Evolutionary conservation across 1,140 invertebrate genomes (phyloP).

Genomic region (Zophobas atratus): DNA sequence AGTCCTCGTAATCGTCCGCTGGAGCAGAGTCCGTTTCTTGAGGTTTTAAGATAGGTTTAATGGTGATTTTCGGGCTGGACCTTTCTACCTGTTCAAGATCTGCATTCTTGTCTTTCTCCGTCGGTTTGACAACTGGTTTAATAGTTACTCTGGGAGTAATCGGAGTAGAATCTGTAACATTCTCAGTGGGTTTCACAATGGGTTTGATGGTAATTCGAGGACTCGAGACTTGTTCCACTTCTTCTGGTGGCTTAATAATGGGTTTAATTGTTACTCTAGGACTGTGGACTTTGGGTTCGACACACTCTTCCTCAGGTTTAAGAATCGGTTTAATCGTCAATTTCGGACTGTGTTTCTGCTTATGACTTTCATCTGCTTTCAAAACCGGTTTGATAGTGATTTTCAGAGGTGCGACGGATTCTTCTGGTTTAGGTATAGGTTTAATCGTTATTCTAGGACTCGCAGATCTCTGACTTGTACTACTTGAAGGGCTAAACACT

Average conservation of each 20-base stretch:
- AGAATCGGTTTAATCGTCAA: constrained; percentile 62
- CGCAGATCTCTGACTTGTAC: constrained; percentile 50
- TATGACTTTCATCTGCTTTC: constrained; percentile 58
- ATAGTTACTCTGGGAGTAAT: constrained; percentile 65
- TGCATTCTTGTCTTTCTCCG: constrained; percentile 42
- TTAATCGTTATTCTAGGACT: constrained; percentile 66
- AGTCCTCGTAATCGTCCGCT: constrained; percentile 58
- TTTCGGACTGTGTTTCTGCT: constrained; percentile 63
- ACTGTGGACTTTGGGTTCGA: constrained; percentile 50
- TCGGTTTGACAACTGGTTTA: constrained; percentile 64
- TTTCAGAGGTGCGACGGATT: constrained; percentile 60
- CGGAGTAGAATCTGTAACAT: background rate
- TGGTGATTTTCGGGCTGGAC: constrained; percentile 52
- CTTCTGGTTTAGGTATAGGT: constrained; percentile 62
- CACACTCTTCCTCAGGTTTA: constrained; percentile 59
- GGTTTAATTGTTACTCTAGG: constrained; percentile 61
- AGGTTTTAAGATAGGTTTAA: constrained; percentile 52
- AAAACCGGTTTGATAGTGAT: constrained; percentile 64
- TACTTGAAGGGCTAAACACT: constrained; percentile 52
- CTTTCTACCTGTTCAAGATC: constrained; percentile 29
- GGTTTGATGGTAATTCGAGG: constrained; percentile 56
- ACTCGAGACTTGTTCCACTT: constrained; percentile 48
- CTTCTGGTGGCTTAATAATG: constrained; percentile 57
- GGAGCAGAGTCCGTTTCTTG: constrained; percentile 10
- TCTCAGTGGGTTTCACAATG: constrained; percentile 45